Conservation (phyloP, 1,140 invertebrate genomes). For the Listronotus bonariensis region DNA sequence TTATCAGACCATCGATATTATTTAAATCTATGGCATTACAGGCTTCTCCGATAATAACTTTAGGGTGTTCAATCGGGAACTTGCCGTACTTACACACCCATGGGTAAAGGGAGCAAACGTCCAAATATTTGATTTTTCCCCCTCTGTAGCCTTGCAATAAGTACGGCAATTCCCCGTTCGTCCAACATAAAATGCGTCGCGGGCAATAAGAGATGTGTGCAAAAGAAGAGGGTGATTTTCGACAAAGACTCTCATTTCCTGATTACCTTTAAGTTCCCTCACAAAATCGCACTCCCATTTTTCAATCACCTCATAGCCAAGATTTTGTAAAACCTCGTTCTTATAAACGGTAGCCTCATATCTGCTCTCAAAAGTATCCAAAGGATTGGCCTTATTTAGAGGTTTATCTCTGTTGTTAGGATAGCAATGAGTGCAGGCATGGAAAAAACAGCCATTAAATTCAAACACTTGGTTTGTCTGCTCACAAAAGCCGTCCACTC, state of each 20-base stretch:
- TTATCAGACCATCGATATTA: constrained; percentile 41
- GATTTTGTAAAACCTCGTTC: not conserved
- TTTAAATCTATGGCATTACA: constrained; percentile 17
- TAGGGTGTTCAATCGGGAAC: constrained; percentile 53
- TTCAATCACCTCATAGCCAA: constrained; percentile 11
- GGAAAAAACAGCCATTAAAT: constrained; percentile 5
- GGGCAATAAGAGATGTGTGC: constrained; percentile 2
- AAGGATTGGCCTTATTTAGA: not conserved
- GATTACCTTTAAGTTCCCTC: constrained; percentile 2
- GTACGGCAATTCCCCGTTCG: constrained; percentile 48
- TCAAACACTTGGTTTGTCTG: too few relatives aligned
- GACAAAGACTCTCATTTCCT: not conserved
- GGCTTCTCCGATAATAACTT: constrained; percentile 24
- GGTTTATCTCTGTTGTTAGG: not conserved
- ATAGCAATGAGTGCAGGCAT: constrained; percentile 8
- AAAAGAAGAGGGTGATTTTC: constrained; percentile 2
- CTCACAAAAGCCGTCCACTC: too few relatives aligned
- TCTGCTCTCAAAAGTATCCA: not conserved
- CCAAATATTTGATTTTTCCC: constrained; percentile 53
- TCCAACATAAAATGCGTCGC: constrained; percentile 45
- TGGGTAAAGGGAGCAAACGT: constrained; percentile 54
- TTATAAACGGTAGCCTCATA: constrained; percentile 8
- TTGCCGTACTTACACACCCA: constrained; percentile 46
- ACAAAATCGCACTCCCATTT: constrained; percentile 20
- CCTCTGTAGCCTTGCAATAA: constrained; percentile 40